phyloP scores from a whole-genome alignment of 1,140 invertebrate species.

The Acromyrmex echinatior region DNA sequence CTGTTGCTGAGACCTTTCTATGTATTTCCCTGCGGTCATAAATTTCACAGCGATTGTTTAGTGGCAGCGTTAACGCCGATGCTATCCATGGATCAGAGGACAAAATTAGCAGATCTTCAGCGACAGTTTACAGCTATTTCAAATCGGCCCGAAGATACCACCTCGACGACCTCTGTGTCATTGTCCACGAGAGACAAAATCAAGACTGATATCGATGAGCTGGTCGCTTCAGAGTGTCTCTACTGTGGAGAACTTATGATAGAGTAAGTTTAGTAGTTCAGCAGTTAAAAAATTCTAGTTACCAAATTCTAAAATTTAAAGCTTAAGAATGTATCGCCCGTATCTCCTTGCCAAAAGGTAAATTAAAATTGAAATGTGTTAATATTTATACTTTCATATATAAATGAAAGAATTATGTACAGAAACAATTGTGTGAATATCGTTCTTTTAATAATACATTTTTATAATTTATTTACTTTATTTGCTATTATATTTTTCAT shows the following conservation, averaged over 20 bases:
- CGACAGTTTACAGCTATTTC: constrained; percentile 88
- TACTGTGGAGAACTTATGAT: constrained; percentile 98
- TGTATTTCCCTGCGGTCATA: constrained; percentile 97
- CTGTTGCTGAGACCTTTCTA: constrained; percentile 96
- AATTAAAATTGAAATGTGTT: no score
- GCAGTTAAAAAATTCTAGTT: constrained; percentile 24
- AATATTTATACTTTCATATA: no score
- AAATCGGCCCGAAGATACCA: constrained; percentile 87
- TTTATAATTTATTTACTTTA: no score
- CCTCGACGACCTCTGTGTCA: constrained; percentile 87
- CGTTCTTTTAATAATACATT: no score
- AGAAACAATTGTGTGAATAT: no score
- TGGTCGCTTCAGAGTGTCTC: constrained; percentile 96
- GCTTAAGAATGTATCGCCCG: no score
- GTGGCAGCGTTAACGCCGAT: constrained; percentile 92
- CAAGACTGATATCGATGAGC: constrained; percentile 94
- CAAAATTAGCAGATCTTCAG: constrained; percentile 89
- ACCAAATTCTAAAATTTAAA: constrained; percentile 1
- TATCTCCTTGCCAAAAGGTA: no score
- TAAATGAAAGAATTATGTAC: no score
- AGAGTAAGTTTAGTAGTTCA: constrained; percentile 84
- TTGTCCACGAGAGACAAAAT: constrained; percentile 90
- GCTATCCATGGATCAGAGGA: constrained; percentile 89
- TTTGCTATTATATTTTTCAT: no score
- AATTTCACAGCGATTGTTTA: constrained; percentile 98